These are phyloP conservation scores for Oscarella lobularis DNA, from an alignment of 37 sponge, comb jelly and placozoan genomes.

Conservation along the genomic window DNA sequence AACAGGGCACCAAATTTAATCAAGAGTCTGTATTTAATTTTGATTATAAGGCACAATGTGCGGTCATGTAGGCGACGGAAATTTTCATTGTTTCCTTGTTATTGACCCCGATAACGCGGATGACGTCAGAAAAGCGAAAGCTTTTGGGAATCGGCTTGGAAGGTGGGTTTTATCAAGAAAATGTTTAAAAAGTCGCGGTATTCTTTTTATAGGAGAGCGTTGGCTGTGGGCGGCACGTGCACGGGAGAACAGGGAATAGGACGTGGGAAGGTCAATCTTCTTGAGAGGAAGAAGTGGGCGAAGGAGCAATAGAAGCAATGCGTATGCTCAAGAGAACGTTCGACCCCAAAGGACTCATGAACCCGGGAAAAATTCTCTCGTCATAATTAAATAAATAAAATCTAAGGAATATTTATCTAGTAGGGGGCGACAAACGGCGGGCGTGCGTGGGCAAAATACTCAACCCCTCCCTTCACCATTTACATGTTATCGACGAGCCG, in stretches of 20 bases:
- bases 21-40: too few relatives aligned
- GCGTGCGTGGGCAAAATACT: too few relatives aligned
- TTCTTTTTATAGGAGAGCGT: slow-evolving; percentile 26
- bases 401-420: too few relatives aligned
- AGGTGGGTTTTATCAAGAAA: background rate
- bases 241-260: slow-evolving; percentile 96
- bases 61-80: slow-evolving; percentile 92
- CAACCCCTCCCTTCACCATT: too few relatives aligned
- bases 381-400: too few relatives aligned
- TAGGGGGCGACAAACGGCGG: too few relatives aligned
- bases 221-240: slow-evolving; percentile 68
- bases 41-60: slow-evolving; percentile 69
- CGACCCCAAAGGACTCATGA: slow-evolving; percentile 54
- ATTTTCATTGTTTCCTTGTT: slow-evolving; percentile 67
- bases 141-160: slow-evolving; percentile 34
- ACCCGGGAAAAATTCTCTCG: slow-evolving; percentile 63
- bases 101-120: slow-evolving; percentile 21
- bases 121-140: slow-evolving; percentile 26
- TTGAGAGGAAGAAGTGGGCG: slow-evolving; percentile 55
- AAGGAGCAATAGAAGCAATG: slow-evolving; percentile 36
- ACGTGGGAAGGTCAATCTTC: slow-evolving; percentile 56
- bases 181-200: too few relatives aligned
- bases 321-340: slow-evolving; percentile 42
- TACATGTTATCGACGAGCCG: slow-evolving; percentile 37
- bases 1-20: too few relatives aligned